These are phyloP conservation scores for Diplolepis rosae DNA, from an alignment of 2,888 invertebrate genomes.

Conservation along the genomic window DNA sequence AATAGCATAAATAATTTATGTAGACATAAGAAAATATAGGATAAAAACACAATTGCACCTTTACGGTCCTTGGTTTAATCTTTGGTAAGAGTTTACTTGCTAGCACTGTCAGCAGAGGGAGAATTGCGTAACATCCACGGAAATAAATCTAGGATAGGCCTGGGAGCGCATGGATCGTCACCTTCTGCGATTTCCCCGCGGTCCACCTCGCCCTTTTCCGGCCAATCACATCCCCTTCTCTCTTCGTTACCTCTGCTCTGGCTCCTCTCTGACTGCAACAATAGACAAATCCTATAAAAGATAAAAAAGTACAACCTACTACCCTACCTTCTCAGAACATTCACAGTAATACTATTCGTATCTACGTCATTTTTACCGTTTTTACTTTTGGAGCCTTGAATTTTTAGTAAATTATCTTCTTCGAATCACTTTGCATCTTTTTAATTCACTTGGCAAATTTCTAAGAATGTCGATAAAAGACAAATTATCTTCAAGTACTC, in stretches of 20 bases:
- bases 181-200: neutral
- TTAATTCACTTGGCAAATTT: too few relatives aligned
- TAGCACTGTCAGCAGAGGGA: slow-evolving; percentile 3
- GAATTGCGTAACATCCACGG: slow-evolving; percentile 27
- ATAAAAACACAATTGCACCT: neutral
- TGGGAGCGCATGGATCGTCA: slow-evolving; percentile 2
- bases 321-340: slow-evolving; percentile 7
- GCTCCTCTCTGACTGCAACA: slow-evolving; percentile 3
- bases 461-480: too few relatives aligned
- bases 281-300: too few relatives aligned
- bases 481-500: too few relatives aligned
- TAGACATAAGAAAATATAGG: neutral
- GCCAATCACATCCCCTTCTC: slow-evolving; percentile 13
- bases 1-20: neutral
- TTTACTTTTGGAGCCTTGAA: too few relatives aligned
- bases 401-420: too few relatives aligned
- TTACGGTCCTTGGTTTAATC: neutral
- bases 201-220: slow-evolving; percentile 20
- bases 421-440: too few relatives aligned
- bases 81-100: slow-evolving; percentile 11
- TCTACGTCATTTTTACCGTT: neutral
- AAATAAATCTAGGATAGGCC: slow-evolving; percentile 21
- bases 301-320: slow-evolving; percentile 8
- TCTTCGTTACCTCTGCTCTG: neutral
- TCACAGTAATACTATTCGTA: neutral